These are phyloP conservation scores for Epicampocera succincta DNA, from an alignment of 2,888 invertebrate species.

Conservation along the genomic window DNA sequence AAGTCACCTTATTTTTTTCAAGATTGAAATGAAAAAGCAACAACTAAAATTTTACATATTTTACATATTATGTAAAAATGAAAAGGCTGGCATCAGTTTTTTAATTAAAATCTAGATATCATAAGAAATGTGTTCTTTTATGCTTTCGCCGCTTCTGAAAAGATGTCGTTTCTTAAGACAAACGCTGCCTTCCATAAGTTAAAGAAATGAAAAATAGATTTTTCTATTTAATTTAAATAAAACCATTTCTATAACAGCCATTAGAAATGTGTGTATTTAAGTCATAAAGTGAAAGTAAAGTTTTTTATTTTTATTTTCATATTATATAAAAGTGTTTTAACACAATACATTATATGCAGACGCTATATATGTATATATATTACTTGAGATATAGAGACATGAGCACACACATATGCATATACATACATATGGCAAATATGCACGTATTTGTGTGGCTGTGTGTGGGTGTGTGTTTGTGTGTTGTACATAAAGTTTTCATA, in stretches of 20 bases:
- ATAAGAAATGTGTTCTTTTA: too few species aligned
- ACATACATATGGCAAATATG: not conserved
- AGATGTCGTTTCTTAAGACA: too few species aligned
- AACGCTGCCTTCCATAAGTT: not conserved
- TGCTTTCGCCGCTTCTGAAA: too few species aligned
- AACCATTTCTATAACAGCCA: constrained; percentile 19
- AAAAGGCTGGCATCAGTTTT: too few species aligned
- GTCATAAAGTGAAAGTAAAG: constrained; percentile 66
- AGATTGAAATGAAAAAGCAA: too few species aligned
- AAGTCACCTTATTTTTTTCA: too few species aligned
- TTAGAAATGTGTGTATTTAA: constrained; percentile 51
- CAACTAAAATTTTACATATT: too few species aligned
- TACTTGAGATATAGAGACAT: not conserved
- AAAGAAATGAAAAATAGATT: not conserved
- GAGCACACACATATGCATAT: constrained; percentile 2
- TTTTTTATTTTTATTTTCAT: constrained; percentile 44
- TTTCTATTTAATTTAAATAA: constrained; percentile 31
- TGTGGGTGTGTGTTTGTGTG: not conserved
- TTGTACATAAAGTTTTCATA: constrained; percentile 49
- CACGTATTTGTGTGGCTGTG: constrained; percentile 9
- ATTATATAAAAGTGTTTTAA: constrained; percentile 22
- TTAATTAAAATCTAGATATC: too few species aligned
- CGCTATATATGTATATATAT: not conserved
- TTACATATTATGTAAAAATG: too few species aligned
- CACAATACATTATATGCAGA: constrained; percentile 15